Percentiles rank a stretch among this genome's conserved stretches.
Conservation (phyloP, 2,113 vertebrate species). For the Leiothrix lutea region DNA sequence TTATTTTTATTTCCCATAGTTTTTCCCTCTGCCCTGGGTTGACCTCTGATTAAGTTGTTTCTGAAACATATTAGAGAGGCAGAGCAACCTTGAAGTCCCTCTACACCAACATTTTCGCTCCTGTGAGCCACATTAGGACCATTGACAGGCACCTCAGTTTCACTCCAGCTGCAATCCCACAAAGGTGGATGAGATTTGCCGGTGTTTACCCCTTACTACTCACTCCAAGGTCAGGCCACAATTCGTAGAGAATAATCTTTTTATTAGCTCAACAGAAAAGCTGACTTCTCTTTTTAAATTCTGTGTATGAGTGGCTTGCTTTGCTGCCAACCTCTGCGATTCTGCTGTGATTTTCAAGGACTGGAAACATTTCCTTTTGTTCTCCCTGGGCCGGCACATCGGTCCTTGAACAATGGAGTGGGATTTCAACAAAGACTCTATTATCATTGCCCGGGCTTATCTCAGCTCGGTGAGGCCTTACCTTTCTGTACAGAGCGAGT, state of each 20-base stretch:
- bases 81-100: background rate
- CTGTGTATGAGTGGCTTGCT: background rate
- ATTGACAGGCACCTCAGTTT: background rate
- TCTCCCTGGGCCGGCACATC: background rate
- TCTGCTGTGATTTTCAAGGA: background rate
- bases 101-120: too few relatives aligned
- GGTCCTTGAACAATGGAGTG: slow-evolving; percentile 5
- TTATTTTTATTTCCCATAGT: background rate
- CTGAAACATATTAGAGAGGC: background rate
- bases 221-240: background rate
- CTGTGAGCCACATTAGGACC: background rate
- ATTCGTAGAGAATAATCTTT: background rate
- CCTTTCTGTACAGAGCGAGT: slow-evolving; percentile 13
- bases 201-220: background rate
- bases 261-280: background rate
- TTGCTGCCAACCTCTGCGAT: background rate
- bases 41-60: background rate
- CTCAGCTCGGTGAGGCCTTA: background rate
- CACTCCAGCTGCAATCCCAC: background rate
- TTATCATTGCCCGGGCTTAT: background rate
- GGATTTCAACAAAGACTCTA: slow-evolving; percentile 22
- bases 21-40: background rate
- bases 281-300: background rate
- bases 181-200: background rate
- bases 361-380: slow-evolving; percentile 40